phyloP scores from a whole-genome alignment of 2,113 vertebrate genomes.

The Lipophrys pholis region DNA sequence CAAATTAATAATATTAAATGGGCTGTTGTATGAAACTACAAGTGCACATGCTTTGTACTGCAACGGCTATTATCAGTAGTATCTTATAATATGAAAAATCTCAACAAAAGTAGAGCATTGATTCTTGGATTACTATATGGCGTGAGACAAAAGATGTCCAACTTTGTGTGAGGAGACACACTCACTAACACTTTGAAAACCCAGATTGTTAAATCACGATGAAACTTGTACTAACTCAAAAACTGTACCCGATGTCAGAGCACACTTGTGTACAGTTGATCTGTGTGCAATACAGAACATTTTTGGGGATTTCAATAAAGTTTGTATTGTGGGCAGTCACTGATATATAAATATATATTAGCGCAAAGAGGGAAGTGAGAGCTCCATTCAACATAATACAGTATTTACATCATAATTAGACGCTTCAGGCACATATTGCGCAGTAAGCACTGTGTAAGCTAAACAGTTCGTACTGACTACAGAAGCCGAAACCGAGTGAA shows the following conservation, averaged over 20 bases:
- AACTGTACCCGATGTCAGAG: slow-evolving; percentile 29
- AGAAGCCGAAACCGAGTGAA: background rate
- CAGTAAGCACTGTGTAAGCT: background rate
- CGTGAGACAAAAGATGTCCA: too few species aligned
- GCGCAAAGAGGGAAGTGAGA: background rate
- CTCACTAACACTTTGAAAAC: too few species aligned
- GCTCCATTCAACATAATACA: slow-evolving; percentile 1
- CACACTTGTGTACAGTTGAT: slow-evolving; percentile 58
- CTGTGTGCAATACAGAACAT: slow-evolving; percentile 53
- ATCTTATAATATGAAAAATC: too few species aligned
- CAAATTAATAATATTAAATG: too few species aligned
- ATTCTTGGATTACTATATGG: too few species aligned
- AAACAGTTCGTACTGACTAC: slow-evolving; percentile 6
- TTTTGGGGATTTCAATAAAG: slow-evolving; percentile 60
- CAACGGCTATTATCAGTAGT: too few species aligned
- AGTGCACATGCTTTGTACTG: too few species aligned
- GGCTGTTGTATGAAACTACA: too few species aligned
- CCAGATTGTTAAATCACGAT: slow-evolving; percentile 1
- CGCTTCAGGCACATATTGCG: slow-evolving; percentile 35
- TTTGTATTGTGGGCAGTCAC: slow-evolving; percentile 56
- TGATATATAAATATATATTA: slow-evolving; percentile 28
- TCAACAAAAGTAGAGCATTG: too few species aligned
- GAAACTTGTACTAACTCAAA: slow-evolving; percentile 35
- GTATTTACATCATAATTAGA: slow-evolving; percentile 29
- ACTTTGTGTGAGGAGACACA: too few species aligned